Conservation (phyloP, 2,888 invertebrate species). For the Drosophila subsilvestris region DNA sequence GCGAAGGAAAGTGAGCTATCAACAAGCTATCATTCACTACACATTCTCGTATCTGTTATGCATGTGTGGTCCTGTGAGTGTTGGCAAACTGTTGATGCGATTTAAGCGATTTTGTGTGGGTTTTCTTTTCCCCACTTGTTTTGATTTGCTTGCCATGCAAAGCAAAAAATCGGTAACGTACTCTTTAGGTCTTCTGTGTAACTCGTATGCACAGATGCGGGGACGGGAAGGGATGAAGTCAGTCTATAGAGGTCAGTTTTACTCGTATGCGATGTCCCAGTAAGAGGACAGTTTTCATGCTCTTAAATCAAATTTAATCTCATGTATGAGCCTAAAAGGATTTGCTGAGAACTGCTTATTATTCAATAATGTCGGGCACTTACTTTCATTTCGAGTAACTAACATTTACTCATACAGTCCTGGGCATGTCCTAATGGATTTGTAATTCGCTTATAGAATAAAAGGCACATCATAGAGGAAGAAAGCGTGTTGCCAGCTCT, state of each 20-base stretch:
- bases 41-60: constrained; percentile 55
- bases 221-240: constrained; percentile 13
- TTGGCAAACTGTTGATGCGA: constrained; percentile 80
- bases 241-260: constrained; percentile 57
- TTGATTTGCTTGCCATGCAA: constrained; percentile 59
- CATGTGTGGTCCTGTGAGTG: constrained; percentile 34
- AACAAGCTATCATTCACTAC: constrained; percentile 79
- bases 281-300: constrained; percentile 38
- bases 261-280: background rate
- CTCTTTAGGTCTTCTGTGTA: constrained; percentile 41
- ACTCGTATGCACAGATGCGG: background rate
- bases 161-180: constrained; percentile 55
- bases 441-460: constrained; percentile 65
- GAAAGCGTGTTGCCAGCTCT: constrained; percentile 31
- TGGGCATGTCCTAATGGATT: constrained; percentile 59
- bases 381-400: constrained; percentile 41
- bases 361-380: constrained; percentile 62
- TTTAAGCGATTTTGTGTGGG: constrained; percentile 80
- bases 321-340: constrained; percentile 67
- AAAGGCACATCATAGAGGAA: constrained; percentile 22
- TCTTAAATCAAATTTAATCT: constrained; percentile 69
- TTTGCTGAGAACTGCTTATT: constrained; percentile 58
- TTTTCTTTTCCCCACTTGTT: constrained; percentile 56
- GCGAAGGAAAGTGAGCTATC: constrained; percentile 72
- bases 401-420: constrained; percentile 16